Conservation (phyloP, 1,140 invertebrate species). For the Rhagoletis pomonella region DNA sequence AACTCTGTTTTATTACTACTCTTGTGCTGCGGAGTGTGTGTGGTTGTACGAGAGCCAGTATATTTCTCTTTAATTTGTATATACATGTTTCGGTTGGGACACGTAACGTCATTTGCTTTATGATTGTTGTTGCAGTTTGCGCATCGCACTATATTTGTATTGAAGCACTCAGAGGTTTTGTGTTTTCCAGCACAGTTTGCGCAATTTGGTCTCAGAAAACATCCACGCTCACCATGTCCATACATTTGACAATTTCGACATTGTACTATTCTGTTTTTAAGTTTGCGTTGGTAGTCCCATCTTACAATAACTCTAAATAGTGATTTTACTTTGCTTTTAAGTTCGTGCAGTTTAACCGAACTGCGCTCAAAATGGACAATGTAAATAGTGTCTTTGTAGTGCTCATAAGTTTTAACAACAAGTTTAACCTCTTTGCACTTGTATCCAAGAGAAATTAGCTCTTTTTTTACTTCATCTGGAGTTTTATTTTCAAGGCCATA, state of each 20-base stretch:
- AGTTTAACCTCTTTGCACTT: conserved; percentile 49
- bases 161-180: conserved; percentile 6
- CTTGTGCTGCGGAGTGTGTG: neutral
- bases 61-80: conserved; percentile 23
- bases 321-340: conserved; percentile 18
- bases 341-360: conserved; percentile 32
- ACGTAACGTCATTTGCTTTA: neutral
- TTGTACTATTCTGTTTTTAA: conserved; percentile 37
- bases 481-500: neutral
- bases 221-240: conserved; percentile 16
- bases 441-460: conserved; percentile 19
- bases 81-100: neutral
- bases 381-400: conserved; percentile 30
- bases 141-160: conserved; percentile 2
- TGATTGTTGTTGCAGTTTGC: neutral
- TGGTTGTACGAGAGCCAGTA: neutral
- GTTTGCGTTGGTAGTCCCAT: conserved; percentile 37
- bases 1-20: neutral
- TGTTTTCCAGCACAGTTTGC: conserved; percentile 34
- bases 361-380: conserved; percentile 50
- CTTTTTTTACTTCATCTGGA: conserved; percentile 25
- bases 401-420: conserved; percentile 26
- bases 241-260: conserved; percentile 41
- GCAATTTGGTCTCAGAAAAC: conserved; percentile 17
- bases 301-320: neutral